Evolutionary conservation across 2,888 invertebrate genomes (phyloP), one percentile per base, ranked within the genome.

Genomic region (Podotricha telesiphe): DNA sequence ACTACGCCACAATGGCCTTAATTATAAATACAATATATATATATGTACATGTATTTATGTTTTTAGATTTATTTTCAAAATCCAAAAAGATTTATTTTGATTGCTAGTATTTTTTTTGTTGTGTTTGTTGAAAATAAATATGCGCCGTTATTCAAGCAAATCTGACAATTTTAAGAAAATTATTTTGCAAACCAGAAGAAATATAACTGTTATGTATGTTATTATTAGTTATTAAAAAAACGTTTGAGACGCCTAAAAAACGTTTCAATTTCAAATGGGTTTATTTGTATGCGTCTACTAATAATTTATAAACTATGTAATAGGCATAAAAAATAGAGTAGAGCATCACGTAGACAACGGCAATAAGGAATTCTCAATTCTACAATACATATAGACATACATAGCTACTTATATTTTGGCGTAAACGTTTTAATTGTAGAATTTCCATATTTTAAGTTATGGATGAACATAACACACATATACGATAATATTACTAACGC

Each of bases 381-480:
- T 20, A 15, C 34, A 62, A 37, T 48, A n/a, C n/a, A n/a, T n/a
- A 50, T 15, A 48, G 28, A 48, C 17, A 20, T 19, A 19, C 8
- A 48, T 59, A 42, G 22, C 42, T 62, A 50, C 47, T 47, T 34
- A 48, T 37, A 15, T 48, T 62, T 48, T 62, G n/a, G 47, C 48
- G 48, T 34, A 50, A 62, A 48, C 48, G 20, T 48, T 48, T 48
- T 62, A 37, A 62, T 48, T 50, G 62, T 62, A 62, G 62, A 28
- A 17, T 62, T 50, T 62, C 28, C 62, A 48, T 48, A 62, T 62
- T 62, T 62, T 48, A 50, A 62, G 34, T 37, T 61, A 67, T 50
- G 67, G 67, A 45, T 67, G 67, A 37, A 48, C 48, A 34, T 3
- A 28, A 11, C 37, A 19, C 20, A 20, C 10, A 13, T 42, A 19